phyloP scores from a whole-genome alignment of 2,797 vertebrate species.

The Myotis planiceps region DNA sequence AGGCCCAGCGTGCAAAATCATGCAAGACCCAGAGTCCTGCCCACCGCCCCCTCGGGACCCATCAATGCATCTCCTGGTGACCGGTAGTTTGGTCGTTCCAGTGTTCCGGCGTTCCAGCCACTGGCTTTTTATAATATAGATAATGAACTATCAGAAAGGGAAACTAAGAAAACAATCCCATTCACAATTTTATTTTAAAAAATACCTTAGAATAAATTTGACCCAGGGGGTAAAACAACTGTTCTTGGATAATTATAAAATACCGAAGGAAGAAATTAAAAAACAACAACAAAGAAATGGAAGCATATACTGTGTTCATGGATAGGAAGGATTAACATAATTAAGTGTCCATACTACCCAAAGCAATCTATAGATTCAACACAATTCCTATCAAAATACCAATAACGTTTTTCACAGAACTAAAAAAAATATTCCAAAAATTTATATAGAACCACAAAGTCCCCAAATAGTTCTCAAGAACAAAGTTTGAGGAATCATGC shows the following conservation, averaged over 20 bases:
- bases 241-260: neutral
- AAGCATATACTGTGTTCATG: neutral
- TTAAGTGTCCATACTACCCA: neutral
- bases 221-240: neutral
- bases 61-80: too few species aligned
- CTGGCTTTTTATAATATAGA: too few species aligned
- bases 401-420: neutral
- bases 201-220: neutral
- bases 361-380: neutral
- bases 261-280: neutral
- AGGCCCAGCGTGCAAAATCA: too few species aligned
- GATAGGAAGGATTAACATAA: neutral
- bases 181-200: neutral
- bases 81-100: too few species aligned
- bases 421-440: neutral
- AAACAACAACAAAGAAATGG: neutral
- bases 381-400: neutral
- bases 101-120: too few species aligned
- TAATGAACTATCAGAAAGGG: neutral
- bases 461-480: neutral
- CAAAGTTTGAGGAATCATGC: neutral
- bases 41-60: too few species aligned
- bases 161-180: neutral
- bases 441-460: neutral
- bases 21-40: too few species aligned